A percentile compares a stretch with the other conserved stretches of the same genome.
Conservation (phyloP, 2,888 invertebrate genomes). For the Platycheirus albimanus region DNA sequence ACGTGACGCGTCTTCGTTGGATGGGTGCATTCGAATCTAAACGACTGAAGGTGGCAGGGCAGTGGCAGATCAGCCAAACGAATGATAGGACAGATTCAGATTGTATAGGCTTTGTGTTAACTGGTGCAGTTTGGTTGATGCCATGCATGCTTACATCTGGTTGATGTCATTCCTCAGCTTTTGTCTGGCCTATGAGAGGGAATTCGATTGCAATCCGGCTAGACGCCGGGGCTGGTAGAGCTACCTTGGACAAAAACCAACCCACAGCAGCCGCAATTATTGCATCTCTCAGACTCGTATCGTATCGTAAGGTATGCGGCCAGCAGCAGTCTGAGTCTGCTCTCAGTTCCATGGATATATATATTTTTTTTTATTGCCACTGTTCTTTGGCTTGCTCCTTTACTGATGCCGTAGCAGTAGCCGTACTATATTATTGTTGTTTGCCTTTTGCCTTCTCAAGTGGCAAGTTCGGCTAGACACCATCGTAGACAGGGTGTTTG, state of each 20-base stretch:
- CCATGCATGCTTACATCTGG: conserved; percentile 64
- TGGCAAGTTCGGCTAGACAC: conserved; percentile 70
- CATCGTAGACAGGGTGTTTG: conserved; percentile 61
- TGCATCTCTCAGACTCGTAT: conserved; percentile 44
- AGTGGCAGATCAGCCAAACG: conserved; percentile 54
- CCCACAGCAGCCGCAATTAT: conserved; percentile 60
- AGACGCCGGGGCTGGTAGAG: conserved; percentile 59
- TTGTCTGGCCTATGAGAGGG: conserved; percentile 46
- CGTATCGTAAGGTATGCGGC: conserved; percentile 45
- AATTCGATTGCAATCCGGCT: conserved; percentile 65
- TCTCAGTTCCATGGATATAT: conserved; percentile 14
- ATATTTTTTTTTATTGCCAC: conserved; percentile 3
- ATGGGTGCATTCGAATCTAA: conserved; percentile 25
- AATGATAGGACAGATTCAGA: conserved; percentile 33
- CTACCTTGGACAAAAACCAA: conserved; percentile 66
- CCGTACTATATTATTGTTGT: conserved; percentile 34
- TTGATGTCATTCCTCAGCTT: conserved; percentile 55
- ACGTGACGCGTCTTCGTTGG: too few relatives aligned
- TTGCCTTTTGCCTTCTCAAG: conserved; percentile 66
- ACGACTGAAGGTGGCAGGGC: conserved; percentile 50
- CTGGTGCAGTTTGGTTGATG: conserved; percentile 48
- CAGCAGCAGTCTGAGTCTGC: conserved; percentile 50
- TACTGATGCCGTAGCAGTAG: conserved; percentile 29
- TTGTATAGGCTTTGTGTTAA: conserved; percentile 63
- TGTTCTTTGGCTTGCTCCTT: conserved; percentile 34